phyloP scores from a whole-genome alignment of 2,113 vertebrate genomes.

The Hydropotes inermis region DNA sequence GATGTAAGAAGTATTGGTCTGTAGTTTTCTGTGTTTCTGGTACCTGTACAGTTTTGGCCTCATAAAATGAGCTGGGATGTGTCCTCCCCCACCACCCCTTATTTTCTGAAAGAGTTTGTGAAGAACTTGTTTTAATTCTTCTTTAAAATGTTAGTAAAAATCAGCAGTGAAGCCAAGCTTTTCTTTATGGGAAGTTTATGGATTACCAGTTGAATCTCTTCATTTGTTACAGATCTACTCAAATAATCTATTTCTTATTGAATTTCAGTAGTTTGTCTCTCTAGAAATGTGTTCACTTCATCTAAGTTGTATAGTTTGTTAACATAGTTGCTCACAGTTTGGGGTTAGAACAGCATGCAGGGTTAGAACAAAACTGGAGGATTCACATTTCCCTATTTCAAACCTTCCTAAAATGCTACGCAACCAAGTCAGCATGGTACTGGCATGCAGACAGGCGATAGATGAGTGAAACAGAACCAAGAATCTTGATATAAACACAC shows the following conservation, averaged over 20 bases:
- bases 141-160: neutral
- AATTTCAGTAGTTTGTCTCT: neutral
- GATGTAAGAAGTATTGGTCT: neutral
- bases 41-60: neutral
- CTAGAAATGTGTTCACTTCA: neutral
- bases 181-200: neutral
- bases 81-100: accelerated
- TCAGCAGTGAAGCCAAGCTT: neutral
- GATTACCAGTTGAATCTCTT: neutral
- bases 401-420: neutral
- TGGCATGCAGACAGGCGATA: accelerated
- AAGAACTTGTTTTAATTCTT: neutral
- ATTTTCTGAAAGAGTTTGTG: neutral
- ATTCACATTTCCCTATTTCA: neutral
- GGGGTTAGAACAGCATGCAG: accelerated
- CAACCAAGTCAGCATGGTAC: accelerated
- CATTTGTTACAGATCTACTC: neutral
- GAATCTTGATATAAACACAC: neutral
- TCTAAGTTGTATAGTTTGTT: too few relatives aligned
- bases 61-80: neutral
- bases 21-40: neutral
- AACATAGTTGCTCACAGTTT: neutral
- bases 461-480: neutral
- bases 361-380: neutral
- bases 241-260: neutral